Conservation (phyloP, 1,140 invertebrate species). For the Triops longicaudatus region DNA sequence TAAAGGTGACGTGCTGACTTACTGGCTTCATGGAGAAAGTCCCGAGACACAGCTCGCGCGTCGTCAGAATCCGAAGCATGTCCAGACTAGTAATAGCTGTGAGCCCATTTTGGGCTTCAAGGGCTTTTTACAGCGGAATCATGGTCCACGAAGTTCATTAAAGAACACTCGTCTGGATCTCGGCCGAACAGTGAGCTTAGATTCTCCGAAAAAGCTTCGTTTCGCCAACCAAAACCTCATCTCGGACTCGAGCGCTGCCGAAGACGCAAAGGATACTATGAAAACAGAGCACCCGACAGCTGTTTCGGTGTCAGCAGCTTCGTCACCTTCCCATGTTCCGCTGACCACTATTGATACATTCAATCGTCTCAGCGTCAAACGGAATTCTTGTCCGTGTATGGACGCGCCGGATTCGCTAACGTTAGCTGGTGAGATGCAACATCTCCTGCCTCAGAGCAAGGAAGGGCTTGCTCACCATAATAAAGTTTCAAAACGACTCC, state of each 20-base stretch:
- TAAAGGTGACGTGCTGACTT: constrained; percentile 66
- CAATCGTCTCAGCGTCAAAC: constrained; percentile 5
- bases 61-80: background rate
- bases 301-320: background rate
- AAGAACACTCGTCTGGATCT: constrained; percentile 20
- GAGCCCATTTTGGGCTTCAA: background rate
- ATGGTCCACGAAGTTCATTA: constrained; percentile 3
- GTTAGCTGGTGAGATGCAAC: constrained; percentile 8
- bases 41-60: constrained; percentile 8
- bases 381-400: constrained; percentile 25
- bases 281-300: background rate
- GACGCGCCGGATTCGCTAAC: constrained; percentile 8
- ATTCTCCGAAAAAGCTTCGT: constrained; percentile 26
- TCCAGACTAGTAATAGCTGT: background rate
- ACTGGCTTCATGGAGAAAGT: constrained; percentile 64
- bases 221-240: background rate
- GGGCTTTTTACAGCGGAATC: constrained; percentile 7
- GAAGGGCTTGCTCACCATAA: background rate
- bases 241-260: background rate
- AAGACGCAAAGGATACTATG: background rate
- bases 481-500: background rate
- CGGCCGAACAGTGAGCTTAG: constrained; percentile 20
- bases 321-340: background rate
- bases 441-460: constrained; percentile 9
- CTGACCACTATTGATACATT: background rate